A percentile compares a stretch with the other conserved stretches of the same genome.
Conservation (phyloP, 1,140 invertebrate genomes). For the Cotesia glomerata region DNA sequence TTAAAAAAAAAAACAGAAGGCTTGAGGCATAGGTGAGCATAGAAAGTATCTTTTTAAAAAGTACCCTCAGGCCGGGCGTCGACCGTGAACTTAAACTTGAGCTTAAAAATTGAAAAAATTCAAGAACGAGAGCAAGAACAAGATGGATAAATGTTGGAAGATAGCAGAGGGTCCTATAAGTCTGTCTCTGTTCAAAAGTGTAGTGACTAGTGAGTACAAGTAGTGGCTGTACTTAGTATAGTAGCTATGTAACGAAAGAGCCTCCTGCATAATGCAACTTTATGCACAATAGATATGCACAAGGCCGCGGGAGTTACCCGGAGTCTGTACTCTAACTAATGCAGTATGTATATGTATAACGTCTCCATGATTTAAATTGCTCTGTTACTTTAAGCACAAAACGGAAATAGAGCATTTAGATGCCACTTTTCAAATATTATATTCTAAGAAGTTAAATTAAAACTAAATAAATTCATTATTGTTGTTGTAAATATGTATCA, state of each 20-base stretch:
- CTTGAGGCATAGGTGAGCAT: neutral
- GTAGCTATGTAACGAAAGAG: slow-evolving; percentile 2
- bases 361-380: slow-evolving; percentile 25
- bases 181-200: neutral
- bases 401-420: slow-evolving; percentile 14
- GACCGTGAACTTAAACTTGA: slow-evolving; percentile 15
- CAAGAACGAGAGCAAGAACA: slow-evolving; percentile 2
- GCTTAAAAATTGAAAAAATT: neutral
- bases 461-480: too few species aligned
- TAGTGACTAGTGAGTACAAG: neutral
- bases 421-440: neutral
- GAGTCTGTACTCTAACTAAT: slow-evolving; percentile 2
- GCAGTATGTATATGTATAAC: neutral
- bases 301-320: slow-evolving; percentile 21
- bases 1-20: neutral
- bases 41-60: slow-evolving; percentile 12
- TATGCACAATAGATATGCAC: slow-evolving; percentile 27
- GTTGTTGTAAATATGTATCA: too few species aligned
- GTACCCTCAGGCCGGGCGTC: slow-evolving; percentile 11
- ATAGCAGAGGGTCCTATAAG: neutral
- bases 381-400: slow-evolving; percentile 6
- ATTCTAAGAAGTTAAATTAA: neutral
- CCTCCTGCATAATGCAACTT: slow-evolving; percentile 27
- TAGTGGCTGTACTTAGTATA: neutral
- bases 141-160: neutral